Percentiles rank a stretch among this genome's conserved stretches.
Evolutionary conservation across 2,113 vertebrate genomes (phyloP).

Genomic region (Myocastor coypus): DNA sequence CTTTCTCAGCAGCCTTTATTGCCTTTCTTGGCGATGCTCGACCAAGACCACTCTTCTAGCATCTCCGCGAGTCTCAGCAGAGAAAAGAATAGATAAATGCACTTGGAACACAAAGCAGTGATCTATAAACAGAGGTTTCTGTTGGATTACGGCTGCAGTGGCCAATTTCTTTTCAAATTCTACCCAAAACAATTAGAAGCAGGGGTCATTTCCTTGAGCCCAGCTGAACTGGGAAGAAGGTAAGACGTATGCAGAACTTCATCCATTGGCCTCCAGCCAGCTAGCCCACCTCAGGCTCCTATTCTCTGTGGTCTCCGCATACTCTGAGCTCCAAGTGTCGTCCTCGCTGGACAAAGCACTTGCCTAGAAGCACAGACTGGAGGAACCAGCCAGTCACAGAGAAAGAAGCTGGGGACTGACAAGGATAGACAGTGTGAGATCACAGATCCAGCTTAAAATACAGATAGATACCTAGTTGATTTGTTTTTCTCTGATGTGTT

Average conservation of each 20-base stretch:
- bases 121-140: neutral
- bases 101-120: neutral
- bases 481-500: conserved; percentile 26
- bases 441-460: conserved; percentile 21
- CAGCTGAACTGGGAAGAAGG: neutral
- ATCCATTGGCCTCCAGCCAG: neutral
- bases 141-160: neutral
- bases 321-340: neutral
- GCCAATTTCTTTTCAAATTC: neutral
- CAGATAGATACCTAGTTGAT: neutral
- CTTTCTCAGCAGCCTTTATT: neutral
- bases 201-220: neutral
- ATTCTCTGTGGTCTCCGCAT: neutral
- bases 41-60: neutral
- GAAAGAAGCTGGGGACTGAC: neutral
- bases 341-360: neutral
- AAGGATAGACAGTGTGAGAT: neutral
- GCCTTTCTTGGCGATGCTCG: neutral
- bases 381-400: neutral
- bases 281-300: neutral
- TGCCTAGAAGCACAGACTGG: neutral
- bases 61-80: neutral
- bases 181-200: neutral
- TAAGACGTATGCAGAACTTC: neutral
- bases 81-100: neutral